Percentiles rank a stretch among this genome's conserved stretches.
Evolutionary conservation across 2,888 invertebrate species (phyloP).

Genomic region (Megastigmus dorsalis): DNA sequence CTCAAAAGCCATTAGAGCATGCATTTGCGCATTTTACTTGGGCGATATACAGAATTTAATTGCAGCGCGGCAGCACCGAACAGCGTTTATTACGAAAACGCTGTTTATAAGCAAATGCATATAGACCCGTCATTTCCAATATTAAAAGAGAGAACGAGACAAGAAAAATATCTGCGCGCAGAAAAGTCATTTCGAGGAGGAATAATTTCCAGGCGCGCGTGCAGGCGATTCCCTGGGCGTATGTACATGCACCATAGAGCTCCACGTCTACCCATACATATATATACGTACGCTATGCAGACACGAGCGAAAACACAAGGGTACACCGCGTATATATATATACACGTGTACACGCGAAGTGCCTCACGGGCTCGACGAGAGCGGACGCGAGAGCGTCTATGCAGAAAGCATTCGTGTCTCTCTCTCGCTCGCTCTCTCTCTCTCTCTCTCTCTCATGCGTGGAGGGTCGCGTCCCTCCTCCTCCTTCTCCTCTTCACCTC

Average conservation of each 20-base stretch:
- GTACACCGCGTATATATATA: background rate
- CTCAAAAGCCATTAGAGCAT: too few species aligned
- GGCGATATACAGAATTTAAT: too few species aligned
- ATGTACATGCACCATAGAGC: too few species aligned
- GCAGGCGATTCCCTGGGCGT: constrained; percentile 5
- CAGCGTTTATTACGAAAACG: too few species aligned
- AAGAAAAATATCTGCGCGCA: too few species aligned
- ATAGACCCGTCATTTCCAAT: too few species aligned
- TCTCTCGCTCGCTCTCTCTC: background rate
- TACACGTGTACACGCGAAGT: constrained; percentile 1
- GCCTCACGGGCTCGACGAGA: constrained; percentile 7
- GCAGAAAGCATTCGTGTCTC: background rate
- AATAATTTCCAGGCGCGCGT: constrained; percentile 22
- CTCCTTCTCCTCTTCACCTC: background rate
- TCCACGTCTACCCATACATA: too few species aligned
- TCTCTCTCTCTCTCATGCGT: background rate
- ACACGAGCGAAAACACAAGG: background rate
- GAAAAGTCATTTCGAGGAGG: constrained; percentile 19
- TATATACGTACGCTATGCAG: background rate
- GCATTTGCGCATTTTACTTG: too few species aligned
- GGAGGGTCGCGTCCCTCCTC: background rate
- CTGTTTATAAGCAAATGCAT: too few species aligned
- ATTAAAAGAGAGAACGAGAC: too few species aligned
- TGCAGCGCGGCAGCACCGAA: too few species aligned
- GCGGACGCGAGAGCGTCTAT: background rate